Base-by-base conservation (phyloP, 2,113 vertebrate genomes). In the Seriola aureovittata region DNA sequence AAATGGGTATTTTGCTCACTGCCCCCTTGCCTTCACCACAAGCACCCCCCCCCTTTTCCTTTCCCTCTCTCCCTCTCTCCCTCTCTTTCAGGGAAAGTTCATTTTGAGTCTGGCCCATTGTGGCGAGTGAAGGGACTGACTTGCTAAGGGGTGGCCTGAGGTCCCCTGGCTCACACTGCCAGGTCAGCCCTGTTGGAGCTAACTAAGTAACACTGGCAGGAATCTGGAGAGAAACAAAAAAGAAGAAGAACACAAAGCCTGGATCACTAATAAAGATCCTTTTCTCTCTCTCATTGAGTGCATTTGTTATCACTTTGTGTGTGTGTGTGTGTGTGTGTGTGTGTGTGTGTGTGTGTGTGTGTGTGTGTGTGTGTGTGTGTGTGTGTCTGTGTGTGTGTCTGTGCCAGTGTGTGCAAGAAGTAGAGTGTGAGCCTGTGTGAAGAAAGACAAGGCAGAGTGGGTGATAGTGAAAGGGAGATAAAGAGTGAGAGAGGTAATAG, bases 41-140 rank as follows among this genome's bases (percentile, higher is more conserved):
- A 64, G 29, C 29, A 5, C 67, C 54, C 74, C 88, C 78, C 9
- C 75, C 84, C 71, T 46, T 36, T 68, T 71, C 76, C 85, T 78
- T 72, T 76, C 85, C 21, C 21, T 73, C 80, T 77, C 89, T 86
- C 77, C 76, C 77, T 84, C 74, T 76, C 82, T 78, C 88, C 87
- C 80, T 82, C 75, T 81, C 74, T 88, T 88, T 91, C 79, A 90
- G 65, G 60, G 85, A 72, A 87, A 92, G 92, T 92, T 94, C 93
- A 93, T 92, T 93, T 90, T 81, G 81, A 90, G 89, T 88, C 79
- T 82, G 44, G 65, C 77, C 88, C 83, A 95, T 96, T 96, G 94
- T 96, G 91, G 94, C 60, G 73, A 89, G 92, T 79, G 94, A 95
- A 94, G 92, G 91, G 92, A 93, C 93, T 93, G 95, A 94, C 95